These are phyloP conservation scores for Calameuta idolon DNA, from an alignment of 2,888 invertebrate species.

Conservation along the genomic window DNA sequence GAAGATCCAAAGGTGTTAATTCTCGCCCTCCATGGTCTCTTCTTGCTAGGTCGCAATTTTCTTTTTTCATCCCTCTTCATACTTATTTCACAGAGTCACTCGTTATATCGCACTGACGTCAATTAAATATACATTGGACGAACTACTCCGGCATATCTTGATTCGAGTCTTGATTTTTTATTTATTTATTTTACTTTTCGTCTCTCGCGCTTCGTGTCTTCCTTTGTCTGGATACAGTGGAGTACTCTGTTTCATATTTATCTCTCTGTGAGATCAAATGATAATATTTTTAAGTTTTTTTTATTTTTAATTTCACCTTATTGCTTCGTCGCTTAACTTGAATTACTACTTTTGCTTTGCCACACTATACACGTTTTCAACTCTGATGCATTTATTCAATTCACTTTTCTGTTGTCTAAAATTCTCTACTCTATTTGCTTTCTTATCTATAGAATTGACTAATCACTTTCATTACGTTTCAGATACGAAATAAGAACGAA, in stretches of 20 bases:
- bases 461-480: constrained; percentile 29
- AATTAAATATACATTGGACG: not conserved
- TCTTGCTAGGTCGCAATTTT: not conserved
- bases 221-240: not conserved
- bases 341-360: not conserved
- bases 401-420: not conserved
- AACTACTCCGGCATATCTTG: not conserved
- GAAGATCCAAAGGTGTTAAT: not conserved
- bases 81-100: not conserved
- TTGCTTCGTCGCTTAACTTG: not conserved
- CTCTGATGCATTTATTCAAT: not conserved
- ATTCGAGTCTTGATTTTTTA: not conserved
- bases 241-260: not conserved
- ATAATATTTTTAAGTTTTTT: not conserved
- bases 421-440: not conserved
- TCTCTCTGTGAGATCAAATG: not conserved
- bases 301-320: not conserved
- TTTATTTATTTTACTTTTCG: not conserved
- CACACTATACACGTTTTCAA: not conserved
- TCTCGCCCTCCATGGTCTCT: not conserved
- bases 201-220: not conserved
- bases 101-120: not conserved
- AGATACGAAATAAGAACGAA: constrained; percentile 82
- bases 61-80: not conserved
- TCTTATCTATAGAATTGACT: not conserved